Conservation (phyloP, 2,113 vertebrate species). For the Rhagologus leucostigma region DNA sequence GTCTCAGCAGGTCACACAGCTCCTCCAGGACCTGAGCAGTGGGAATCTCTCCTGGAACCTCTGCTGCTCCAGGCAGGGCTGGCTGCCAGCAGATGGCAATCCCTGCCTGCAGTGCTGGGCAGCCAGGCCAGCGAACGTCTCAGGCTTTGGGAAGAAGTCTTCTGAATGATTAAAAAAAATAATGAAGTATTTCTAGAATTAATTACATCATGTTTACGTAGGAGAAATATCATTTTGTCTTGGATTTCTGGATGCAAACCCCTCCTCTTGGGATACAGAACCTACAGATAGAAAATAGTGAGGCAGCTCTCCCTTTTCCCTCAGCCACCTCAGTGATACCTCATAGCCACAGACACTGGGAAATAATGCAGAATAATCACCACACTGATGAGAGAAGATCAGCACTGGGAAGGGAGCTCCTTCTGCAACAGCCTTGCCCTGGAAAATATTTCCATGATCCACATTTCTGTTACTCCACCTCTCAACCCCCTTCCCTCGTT, state of each 20-base stretch:
- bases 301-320: neutral
- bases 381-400: accelerated
- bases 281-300: neutral
- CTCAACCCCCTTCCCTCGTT: neutral
- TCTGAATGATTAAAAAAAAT: neutral
- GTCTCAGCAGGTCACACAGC: too few relatives aligned
- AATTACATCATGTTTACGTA: neutral
- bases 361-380: neutral
- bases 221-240: neutral
- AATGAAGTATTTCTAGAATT: neutral
- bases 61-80: neutral
- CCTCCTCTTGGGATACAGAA: neutral
- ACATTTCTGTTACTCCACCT: neutral
- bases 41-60: neutral
- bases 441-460: neutral
- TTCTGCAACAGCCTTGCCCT: neutral
- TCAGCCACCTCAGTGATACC: too few relatives aligned
- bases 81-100: constrained; percentile 42
- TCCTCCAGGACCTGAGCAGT: neutral
- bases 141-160: accelerated
- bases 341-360: neutral
- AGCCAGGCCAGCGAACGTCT: accelerated
- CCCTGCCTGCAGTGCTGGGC: neutral
- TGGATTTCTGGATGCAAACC: neutral
- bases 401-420: neutral